Conservation (phyloP, 1,140 invertebrate genomes). For the Pseudoatta argentina region DNA sequence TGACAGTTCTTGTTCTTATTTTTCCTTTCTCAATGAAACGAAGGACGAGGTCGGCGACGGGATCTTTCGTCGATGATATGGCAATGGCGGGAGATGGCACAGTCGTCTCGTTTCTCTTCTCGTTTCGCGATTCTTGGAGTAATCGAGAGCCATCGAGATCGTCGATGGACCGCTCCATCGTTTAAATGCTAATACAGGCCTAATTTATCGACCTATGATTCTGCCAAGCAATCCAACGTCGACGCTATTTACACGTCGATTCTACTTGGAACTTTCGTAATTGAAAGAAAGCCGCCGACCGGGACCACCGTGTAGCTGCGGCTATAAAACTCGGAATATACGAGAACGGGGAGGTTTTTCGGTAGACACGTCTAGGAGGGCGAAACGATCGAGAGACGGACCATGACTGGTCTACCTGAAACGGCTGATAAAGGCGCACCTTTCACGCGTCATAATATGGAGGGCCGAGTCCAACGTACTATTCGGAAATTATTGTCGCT, state of each 20-base stretch:
- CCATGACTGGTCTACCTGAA: constrained; percentile 62
- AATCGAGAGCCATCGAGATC: constrained; percentile 57
- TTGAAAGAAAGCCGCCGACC: constrained; percentile 77
- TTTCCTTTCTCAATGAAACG: neutral
- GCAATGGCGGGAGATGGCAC: neutral
- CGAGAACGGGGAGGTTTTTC: constrained; percentile 64
- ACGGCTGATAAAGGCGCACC: constrained; percentile 64
- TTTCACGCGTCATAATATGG: constrained; percentile 55
- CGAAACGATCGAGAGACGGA: constrained; percentile 61
- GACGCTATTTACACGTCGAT: constrained; percentile 72
- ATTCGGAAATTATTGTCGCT: constrained; percentile 44
- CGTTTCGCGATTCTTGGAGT: constrained; percentile 52
- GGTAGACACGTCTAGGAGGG: constrained; percentile 70
- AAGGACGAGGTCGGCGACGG: neutral
- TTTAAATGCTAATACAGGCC: constrained; percentile 74
- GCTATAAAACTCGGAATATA: constrained; percentile 73
- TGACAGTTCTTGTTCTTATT: neutral
- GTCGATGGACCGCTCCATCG: constrained; percentile 52
- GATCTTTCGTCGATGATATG: neutral
- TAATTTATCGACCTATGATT: constrained; percentile 76
- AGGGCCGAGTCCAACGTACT: neutral
- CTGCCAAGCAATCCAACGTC: constrained; percentile 53
- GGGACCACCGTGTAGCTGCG: constrained; percentile 68
- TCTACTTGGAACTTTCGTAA: constrained; percentile 70
- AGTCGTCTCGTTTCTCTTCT: constrained; percentile 24